Evolutionary conservation across 2,888 invertebrate genomes (phyloP), one percentile per base, ranked within the genome.

Genomic region (Tiliacea aurago): DNA sequence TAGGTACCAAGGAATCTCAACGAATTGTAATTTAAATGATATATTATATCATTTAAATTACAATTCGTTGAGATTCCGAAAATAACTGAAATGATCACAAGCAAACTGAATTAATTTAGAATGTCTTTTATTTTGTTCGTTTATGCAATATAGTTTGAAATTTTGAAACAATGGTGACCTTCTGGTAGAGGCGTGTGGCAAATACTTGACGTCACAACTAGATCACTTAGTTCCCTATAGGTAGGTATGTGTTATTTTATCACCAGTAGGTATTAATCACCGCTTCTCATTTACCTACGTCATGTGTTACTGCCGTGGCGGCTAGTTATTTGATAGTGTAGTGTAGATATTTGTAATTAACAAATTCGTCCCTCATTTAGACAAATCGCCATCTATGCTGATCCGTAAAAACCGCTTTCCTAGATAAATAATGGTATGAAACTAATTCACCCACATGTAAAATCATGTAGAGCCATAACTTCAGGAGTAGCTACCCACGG

Each of bases 161-260:
- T 23, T 70, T 49, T 49, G 33, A 78, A 49, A 74, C 70, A 43
- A 49, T 23, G 4, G 49, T 49, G 49, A 70, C 33, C 47, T 72
- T 75, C 51, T 72, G 18, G 7, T 23, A 20, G 5, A 67, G 28
- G 33, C 20, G 23, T 49, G 18, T 28, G 28, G 37, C 41, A 59
- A 78, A 53, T 41, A 70, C 28, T 53, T 78, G 58, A 70, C 56
- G 59, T 79, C 59, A 33, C 20, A 28, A 33, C 9, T 33, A 45
- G 45, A n/a, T 33, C 1, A n/a, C 28, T 28, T 51, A 28, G 49
- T 59, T 59, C 51, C 78, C 41, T 49, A 37, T 9, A 28, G 0
- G 13, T 9, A 28, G 0, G 13, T 23, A 47, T 56, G 56, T 56
- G n/a, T 28, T 45, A 67, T 45, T 77, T 69, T 56, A 23, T 28